phyloP scores from a whole-genome alignment of 2,888 invertebrate species.

The Drosophila greeni region DNA sequence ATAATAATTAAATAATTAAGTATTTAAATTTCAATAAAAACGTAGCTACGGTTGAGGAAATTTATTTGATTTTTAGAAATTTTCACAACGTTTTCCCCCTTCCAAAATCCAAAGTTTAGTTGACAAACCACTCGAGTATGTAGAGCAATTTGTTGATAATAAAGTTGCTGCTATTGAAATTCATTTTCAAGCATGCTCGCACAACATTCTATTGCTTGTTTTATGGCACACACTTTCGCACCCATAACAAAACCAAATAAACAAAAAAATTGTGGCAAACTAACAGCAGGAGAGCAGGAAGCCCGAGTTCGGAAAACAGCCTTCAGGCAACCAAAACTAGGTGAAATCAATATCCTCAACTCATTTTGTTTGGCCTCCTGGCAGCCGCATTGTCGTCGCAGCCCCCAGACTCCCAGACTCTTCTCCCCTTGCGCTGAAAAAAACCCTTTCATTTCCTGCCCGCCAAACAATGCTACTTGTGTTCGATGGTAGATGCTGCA shows the following conservation, averaged over 20 bases:
- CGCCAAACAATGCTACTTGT: slow-evolving; percentile 42
- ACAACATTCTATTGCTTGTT: slow-evolving; percentile 37
- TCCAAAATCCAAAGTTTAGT: slow-evolving; percentile 8
- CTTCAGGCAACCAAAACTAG: slow-evolving; percentile 51
- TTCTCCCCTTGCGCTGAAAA: slow-evolving; percentile 1
- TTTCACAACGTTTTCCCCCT: too few relatives aligned
- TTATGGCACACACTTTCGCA: slow-evolving; percentile 33
- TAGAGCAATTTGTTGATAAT: slow-evolving; percentile 37
- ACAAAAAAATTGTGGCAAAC: slow-evolving; percentile 17
- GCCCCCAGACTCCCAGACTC: slow-evolving; percentile 9
- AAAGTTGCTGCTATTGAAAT: slow-evolving; percentile 36
- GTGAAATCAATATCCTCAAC: slow-evolving; percentile 65
- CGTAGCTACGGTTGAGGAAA: too few relatives aligned
- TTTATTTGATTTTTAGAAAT: neutral
- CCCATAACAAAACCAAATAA: slow-evolving; percentile 19
- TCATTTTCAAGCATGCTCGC: slow-evolving; percentile 31
- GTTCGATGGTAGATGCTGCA: slow-evolving; percentile 37
- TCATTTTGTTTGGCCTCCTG: slow-evolving; percentile 53
- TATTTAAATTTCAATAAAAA: neutral
- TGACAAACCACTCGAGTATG: slow-evolving; percentile 28
- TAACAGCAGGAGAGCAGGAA: slow-evolving; percentile 14
- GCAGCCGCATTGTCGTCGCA: slow-evolving; percentile 41
- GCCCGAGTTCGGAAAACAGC: slow-evolving; percentile 26
- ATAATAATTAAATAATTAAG: neutral
- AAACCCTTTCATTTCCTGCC: slow-evolving; percentile 43